A percentile compares a stretch with the other conserved stretches of the same genome.
Evolutionary conservation across 2,888 invertebrate genomes (phyloP).

Genomic region (Lasioglossum morio): DNA sequence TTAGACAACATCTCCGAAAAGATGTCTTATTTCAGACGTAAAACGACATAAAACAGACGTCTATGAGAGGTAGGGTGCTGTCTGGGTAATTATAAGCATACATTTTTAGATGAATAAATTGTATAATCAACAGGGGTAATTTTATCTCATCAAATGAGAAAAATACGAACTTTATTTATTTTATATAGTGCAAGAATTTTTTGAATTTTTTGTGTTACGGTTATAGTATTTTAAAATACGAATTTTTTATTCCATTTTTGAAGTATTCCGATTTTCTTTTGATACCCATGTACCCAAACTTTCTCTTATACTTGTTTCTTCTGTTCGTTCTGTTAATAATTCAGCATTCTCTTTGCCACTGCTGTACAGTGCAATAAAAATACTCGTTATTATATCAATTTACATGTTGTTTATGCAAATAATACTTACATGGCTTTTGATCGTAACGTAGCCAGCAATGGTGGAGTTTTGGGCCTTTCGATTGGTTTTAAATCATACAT

Average conservation of each 20-base stretch:
- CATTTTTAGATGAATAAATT: neutral
- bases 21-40: too few relatives aligned
- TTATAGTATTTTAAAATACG: neutral
- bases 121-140: neutral
- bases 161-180: neutral
- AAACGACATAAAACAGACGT: too few relatives aligned
- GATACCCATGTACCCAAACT: slow-evolving; percentile 2
- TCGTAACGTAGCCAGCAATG: slow-evolving; percentile 67
- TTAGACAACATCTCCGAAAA: too few relatives aligned
- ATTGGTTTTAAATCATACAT: slow-evolving; percentile 87
- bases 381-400: too few relatives aligned
- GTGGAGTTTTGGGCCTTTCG: slow-evolving; percentile 86
- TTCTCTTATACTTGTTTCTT: slow-evolving; percentile 24
- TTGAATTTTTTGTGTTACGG: too few relatives aligned
- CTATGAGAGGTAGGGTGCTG: too few relatives aligned
- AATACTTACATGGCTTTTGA: slow-evolving; percentile 62
- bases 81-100: neutral
- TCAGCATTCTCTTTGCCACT: slow-evolving; percentile 41
- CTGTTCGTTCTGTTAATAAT: slow-evolving; percentile 21
- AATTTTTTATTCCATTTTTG: slow-evolving; percentile 6
- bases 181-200: too few relatives aligned
- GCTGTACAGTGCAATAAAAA: neutral
- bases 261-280: neutral
- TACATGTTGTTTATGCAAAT: neutral
- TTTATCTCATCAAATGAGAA: neutral